Conservation (phyloP, 2,797 vertebrate species). For the Takifugu rubripes region DNA sequence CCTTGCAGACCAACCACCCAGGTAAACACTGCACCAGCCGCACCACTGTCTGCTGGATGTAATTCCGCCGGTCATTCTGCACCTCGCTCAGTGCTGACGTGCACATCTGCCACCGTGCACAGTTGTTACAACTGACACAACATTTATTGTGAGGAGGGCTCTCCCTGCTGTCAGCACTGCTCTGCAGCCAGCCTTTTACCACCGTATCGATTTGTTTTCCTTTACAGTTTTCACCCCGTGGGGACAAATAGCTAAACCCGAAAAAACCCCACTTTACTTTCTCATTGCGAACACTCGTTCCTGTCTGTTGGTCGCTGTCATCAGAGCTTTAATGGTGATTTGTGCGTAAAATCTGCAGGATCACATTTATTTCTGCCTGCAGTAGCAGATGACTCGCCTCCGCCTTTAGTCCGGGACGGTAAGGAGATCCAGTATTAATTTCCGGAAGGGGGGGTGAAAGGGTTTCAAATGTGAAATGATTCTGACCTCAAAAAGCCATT, state of each 20-base stretch:
- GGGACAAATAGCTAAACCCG: slow-evolving; percentile 4
- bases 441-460: too few species aligned
- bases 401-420: too few species aligned
- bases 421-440: too few species aligned
- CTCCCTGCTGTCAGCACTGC: slow-evolving; percentile 21
- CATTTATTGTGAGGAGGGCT: slow-evolving; percentile 19
- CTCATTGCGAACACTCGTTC: not conserved
- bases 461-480: not conserved
- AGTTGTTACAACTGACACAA: slow-evolving; percentile 23
- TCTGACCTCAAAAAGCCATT: not conserved
- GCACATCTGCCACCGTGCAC: not conserved
- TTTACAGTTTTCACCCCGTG: slow-evolving; percentile 18
- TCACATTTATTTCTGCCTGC: too few species aligned
- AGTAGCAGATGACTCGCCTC: not conserved
- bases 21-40: slow-evolving; percentile 2
- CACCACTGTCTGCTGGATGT: not conserved
- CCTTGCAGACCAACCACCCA: slow-evolving; percentile 31
- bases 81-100: too few species aligned
- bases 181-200: slow-evolving; percentile 7
- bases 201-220: slow-evolving; percentile 57
- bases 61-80: too few species aligned
- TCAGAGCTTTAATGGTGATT: not conserved
- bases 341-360: too few species aligned
- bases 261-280: not conserved
- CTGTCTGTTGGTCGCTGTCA: not conserved